A percentile compares a stretch with the other conserved stretches of the same genome.
phyloP scores from a whole-genome alignment of 2,888 invertebrate species.

The Netelia fuscicornis region DNA sequence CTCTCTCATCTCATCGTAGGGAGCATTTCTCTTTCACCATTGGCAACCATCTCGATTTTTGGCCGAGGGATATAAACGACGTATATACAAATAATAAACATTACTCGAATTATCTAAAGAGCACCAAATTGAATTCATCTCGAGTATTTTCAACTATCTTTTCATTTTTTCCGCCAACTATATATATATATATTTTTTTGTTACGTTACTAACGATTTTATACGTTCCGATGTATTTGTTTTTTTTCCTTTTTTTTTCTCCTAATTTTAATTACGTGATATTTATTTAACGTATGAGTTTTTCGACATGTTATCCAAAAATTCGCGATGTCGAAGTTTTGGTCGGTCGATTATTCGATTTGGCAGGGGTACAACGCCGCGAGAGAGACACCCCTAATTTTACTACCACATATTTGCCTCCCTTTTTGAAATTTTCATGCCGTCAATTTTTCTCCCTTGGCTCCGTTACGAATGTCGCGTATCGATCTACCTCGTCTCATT shows the following conservation, averaged over 20 bases:
- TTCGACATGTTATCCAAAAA: not conserved
- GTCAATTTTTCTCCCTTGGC: conserved; percentile 7
- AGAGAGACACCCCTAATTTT: not conserved
- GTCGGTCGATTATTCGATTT: conserved; percentile 36
- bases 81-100: conserved; percentile 48
- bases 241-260: conserved; percentile 34
- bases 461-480: conserved; percentile 34
- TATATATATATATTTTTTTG: not conserved
- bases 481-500: conserved; percentile 43
- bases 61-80: conserved; percentile 43
- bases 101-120: conserved; percentile 73
- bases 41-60: not conserved
- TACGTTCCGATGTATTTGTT: conserved; percentile 22
- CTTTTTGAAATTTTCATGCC: not conserved
- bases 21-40: not conserved
- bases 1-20: not conserved
- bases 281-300: conserved; percentile 25
- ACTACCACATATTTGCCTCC: not conserved
- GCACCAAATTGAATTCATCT: conserved; percentile 73
- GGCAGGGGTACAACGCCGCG: conserved; percentile 25
- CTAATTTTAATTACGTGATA: conserved; percentile 56
- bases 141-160: conserved; percentile 9
- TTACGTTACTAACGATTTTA: conserved; percentile 44
- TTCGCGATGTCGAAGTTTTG: conserved; percentile 41
- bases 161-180: conserved; percentile 3